Evolutionary conservation across 1,140 invertebrate genomes (phyloP).

Genomic region (Lordiphosa mommai): DNA sequence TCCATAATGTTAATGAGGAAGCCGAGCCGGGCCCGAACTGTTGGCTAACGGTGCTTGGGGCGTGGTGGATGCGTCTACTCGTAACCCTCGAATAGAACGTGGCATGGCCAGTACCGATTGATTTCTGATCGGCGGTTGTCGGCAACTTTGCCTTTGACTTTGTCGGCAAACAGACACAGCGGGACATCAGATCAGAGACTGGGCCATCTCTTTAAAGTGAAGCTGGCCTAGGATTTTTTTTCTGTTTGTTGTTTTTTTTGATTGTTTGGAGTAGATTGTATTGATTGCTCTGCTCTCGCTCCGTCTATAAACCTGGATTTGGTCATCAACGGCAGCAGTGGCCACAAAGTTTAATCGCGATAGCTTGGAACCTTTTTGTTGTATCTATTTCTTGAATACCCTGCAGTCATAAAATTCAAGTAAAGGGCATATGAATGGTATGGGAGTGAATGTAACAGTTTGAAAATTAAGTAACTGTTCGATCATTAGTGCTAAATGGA

Average conservation of each 20-base stretch:
- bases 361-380: slow-evolving; percentile 28
- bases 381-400: slow-evolving; percentile 39
- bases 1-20: slow-evolving; percentile 71
- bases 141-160: slow-evolving; percentile 65
- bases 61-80: not conserved
- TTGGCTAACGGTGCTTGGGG: slow-evolving; percentile 51
- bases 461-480: slow-evolving; percentile 25
- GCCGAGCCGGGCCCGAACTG: slow-evolving; percentile 20
- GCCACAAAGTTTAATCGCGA: slow-evolving; percentile 74
- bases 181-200: slow-evolving; percentile 40
- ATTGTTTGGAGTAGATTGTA: slow-evolving; percentile 50
- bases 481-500: slow-evolving; percentile 13
- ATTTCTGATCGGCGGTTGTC: slow-evolving; percentile 44
- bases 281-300: slow-evolving; percentile 34
- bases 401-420: slow-evolving; percentile 38
- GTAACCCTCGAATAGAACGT: slow-evolving; percentile 31
- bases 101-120: slow-evolving; percentile 46
- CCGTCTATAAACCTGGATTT: slow-evolving; percentile 5
- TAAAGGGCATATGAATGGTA: slow-evolving; percentile 52
- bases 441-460: slow-evolving; percentile 50
- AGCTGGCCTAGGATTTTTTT: slow-evolving; percentile 33
- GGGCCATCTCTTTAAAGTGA: slow-evolving; percentile 46
- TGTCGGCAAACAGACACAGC: slow-evolving; percentile 68
- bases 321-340: slow-evolving; percentile 40
- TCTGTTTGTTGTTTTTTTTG: slow-evolving; percentile 31